phyloP scores from a whole-genome alignment of 2,888 invertebrate species.

The Aphodius granarius region DNA sequence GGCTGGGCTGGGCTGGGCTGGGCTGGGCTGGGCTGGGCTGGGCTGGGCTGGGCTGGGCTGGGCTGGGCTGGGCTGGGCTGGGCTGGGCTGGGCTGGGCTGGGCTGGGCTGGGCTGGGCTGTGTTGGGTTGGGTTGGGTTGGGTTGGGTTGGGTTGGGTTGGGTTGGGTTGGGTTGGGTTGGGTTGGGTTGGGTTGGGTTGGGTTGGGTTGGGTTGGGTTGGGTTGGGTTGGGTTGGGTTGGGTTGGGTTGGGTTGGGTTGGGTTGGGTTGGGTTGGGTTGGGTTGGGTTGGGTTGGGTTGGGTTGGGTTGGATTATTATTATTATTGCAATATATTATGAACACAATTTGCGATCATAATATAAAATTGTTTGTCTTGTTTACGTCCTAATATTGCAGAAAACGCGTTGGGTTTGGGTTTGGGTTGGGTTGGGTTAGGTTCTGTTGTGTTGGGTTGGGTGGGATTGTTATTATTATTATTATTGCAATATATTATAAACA shows the following conservation, averaged over 20 bases:
- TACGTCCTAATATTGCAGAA: too few relatives aligned
- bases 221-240: not conserved
- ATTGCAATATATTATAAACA: too few relatives aligned
- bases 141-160: not conserved
- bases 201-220: not conserved
- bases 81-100: not conserved
- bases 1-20: not conserved
- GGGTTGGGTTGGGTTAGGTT: too few relatives aligned
- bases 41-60: not conserved
- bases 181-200: not conserved
- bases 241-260: not conserved
- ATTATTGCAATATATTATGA: too few relatives aligned
- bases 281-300: constrained; percentile 3
- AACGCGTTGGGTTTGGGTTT: too few relatives aligned
- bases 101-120: not conserved
- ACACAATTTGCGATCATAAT: too few relatives aligned
- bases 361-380: too few relatives aligned
- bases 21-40: not conserved
- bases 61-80: not conserved
- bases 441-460: too few relatives aligned
- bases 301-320: too few relatives aligned
- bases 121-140: too few relatives aligned
- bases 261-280: constrained; percentile 1
- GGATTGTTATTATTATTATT: too few relatives aligned
- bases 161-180: not conserved